Conservation (phyloP, 2,888 invertebrate species). For the Hydriomena furcata region DNA sequence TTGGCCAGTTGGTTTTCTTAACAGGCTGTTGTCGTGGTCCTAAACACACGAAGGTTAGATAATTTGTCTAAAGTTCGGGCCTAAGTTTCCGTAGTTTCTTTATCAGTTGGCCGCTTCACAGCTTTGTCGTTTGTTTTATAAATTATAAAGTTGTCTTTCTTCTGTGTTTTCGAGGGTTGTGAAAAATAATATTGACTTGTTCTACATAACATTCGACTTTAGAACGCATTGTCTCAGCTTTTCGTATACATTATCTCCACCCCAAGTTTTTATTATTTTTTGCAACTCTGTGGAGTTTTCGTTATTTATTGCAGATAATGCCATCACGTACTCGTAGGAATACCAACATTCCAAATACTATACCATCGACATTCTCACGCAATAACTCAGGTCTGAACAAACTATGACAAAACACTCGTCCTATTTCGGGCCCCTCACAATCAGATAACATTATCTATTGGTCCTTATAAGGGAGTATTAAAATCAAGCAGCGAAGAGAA, state of each 20-base stretch:
- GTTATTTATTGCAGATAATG: too few relatives aligned
- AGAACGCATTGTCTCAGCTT: too few relatives aligned
- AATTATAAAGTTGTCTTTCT: conserved; percentile 19
- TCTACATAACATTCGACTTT: too few relatives aligned
- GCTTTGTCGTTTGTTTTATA: conserved; percentile 39
- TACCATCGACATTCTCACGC: conserved; percentile 13
- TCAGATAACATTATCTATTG: conserved; percentile 18
- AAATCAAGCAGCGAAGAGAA: conserved; percentile 5
- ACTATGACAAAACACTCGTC: conserved; percentile 9
- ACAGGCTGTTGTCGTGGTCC: conserved; percentile 54
- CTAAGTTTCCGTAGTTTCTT: conserved; percentile 57
- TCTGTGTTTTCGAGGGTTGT: conserved; percentile 1
- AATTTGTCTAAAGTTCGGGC: conserved; percentile 57
- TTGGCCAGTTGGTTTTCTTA: conserved; percentile 53
- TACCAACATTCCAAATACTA: not conserved
- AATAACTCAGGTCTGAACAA: conserved; percentile 3
- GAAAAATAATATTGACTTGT: not conserved
- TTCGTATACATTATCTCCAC: too few relatives aligned
- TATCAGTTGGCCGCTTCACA: conserved; percentile 48
- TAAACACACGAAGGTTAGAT: conserved; percentile 62
- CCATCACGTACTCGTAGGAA: too few relatives aligned
- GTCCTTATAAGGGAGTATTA: conserved; percentile 16
- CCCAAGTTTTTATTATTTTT: too few relatives aligned
- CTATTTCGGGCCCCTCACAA: conserved; percentile 4
- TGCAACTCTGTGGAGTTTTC: too few relatives aligned